Evolutionary conservation across 2,797 vertebrate genomes (phyloP), one percentile per base, ranked within the genome.

Genomic region (Paratrypauchen microcephalus): DNA sequence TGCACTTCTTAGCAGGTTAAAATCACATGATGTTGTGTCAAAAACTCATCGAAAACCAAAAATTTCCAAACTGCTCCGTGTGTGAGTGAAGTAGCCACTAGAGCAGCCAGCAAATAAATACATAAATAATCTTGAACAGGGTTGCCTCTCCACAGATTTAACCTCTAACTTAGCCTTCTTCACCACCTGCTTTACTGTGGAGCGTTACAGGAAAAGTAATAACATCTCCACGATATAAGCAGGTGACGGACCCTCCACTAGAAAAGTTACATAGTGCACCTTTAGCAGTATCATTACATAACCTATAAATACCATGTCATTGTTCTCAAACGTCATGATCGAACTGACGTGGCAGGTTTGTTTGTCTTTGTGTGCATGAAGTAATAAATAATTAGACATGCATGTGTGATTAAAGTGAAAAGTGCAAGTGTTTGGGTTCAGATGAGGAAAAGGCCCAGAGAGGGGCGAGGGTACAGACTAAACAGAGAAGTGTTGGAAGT

Each of bases 291-390:
- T 26, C 5, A 26, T 64, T 52, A 47, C 71, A 60, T 48, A 8
- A 63, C 65, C 68, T 18, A 9, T 36, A 8, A 2, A 16, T 28
- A 18, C 64, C 2, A 8, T 65, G 81, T 75, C 66, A 55, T 79
- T 86, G 74, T 62, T 54, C 74, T 83, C 83, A 86, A 76, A 83
- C 71, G 77, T 87, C 82, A 85, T 80, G 77, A 76, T 75, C 64
- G 71, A 74, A 77, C 78, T 66, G n/a, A 82, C 81, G 78, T 45
- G 52, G 67, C 65, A 73, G 76, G 66, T 81, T 71, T 61, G 68
- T 83, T 71, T 77, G 75, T 84, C 68, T 73, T 83, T 18, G 68
- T 72, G 73, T 69, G 64, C 79, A 74, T 83, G 86, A 90, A 87
- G 83, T n/a, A 26, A 86, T 88, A 85, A 79, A 86, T 87, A 73